phyloP scores from a whole-genome alignment of 2,113 vertebrate species.

The Colius striatus region DNA sequence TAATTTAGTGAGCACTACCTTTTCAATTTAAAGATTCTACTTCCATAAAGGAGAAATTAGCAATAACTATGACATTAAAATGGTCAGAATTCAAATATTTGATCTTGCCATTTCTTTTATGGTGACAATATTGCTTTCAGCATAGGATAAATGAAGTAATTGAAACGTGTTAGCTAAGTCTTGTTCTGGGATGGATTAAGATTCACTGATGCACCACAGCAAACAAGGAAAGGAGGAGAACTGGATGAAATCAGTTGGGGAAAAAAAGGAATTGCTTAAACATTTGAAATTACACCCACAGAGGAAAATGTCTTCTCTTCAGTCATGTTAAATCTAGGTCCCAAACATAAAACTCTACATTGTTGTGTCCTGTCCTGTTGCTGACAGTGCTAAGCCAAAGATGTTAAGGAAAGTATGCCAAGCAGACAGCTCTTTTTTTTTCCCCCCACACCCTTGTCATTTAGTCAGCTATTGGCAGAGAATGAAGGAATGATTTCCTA shows the following conservation, averaged over 20 bases:
- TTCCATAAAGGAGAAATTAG: background rate
- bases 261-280: background rate
- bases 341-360: background rate
- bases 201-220: background rate
- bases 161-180: background rate
- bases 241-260: background rate
- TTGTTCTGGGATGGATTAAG: background rate
- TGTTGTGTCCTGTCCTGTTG: background rate
- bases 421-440: background rate
- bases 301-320: background rate
- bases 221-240: background rate
- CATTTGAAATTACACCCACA: background rate
- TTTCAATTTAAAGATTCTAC: background rate
- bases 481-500: background rate
- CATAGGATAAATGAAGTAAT: background rate
- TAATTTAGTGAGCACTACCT: background rate
- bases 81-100: background rate
- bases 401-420: background rate
- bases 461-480: background rate
- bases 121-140: background rate
- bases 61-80: background rate
- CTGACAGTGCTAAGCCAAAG: background rate
- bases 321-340: background rate
- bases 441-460: fast-evolving
- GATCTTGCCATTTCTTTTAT: background rate